Conservation (phyloP, 2,113 vertebrate genomes). For the Lathamus discolor region DNA sequence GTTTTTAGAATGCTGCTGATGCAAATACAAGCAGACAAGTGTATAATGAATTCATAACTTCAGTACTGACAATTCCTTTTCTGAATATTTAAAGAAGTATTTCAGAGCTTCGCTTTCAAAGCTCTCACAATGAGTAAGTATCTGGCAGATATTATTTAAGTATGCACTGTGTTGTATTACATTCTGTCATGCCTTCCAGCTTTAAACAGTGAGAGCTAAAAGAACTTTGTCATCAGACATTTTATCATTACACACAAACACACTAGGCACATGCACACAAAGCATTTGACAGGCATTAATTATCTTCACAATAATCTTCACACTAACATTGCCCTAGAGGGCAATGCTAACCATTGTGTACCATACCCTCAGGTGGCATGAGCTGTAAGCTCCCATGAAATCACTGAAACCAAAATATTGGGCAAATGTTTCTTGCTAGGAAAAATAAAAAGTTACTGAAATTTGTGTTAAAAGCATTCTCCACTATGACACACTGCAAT, state of each 20-base stretch:
- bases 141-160: neutral
- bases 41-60: constrained; percentile 23
- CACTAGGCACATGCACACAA: neutral
- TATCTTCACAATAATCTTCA: neutral
- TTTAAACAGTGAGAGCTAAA: neutral
- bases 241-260: neutral
- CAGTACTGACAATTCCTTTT: neutral
- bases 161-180: neutral
- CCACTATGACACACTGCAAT: too few species aligned
- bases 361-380: neutral
- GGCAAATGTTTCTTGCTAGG: neutral
- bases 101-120: neutral
- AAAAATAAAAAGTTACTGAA: neutral
- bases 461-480: neutral
- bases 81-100: constrained; percentile 6
- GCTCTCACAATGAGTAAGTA: neutral
- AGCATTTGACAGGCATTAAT: neutral
- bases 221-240: neutral
- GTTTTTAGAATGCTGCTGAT: neutral
- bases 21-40: constrained; percentile 18
- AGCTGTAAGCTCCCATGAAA: neutral
- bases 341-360: neutral
- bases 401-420: neutral
- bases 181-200: neutral
- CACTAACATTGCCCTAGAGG: neutral